Evolutionary conservation across 2,113 vertebrate species (phyloP), one percentile per base, ranked within the genome.

Genomic region (Apaloderma vittatum): DNA sequence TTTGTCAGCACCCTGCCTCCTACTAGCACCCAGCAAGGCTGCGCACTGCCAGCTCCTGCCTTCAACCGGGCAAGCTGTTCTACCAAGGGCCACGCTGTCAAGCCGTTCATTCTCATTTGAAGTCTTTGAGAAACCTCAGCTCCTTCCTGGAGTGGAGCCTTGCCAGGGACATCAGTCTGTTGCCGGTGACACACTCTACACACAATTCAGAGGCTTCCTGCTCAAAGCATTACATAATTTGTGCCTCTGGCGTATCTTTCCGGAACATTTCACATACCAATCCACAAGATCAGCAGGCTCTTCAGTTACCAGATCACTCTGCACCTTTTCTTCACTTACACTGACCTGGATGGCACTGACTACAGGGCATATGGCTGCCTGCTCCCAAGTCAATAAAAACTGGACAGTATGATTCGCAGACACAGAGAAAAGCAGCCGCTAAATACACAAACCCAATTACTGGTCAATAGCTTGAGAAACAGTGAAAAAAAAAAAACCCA

Each of bases 121-220:
- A 87, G 61, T 72, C 71, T 65, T 74, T 26, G 83, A 88, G 86
- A 86, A 93, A 91, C 48, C 82, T 89, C 86, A 89, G 88, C 92
- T 96, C 79, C 86, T 95, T 97, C 97, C 97, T 96, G 92, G 55
- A 63, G 68, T 81, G 96, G 61, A 96, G 61, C n/a, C 29, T 22
- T 95, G 96, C 96, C 96, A 96, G 79, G 94, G 94, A 95, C 88
- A 93, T 68, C 80, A 74, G 94, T 67, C 96, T 96, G 92, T 75
- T 80, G 79, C 91, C 74, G 68, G 88, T 86, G 96, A 92, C 94
- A 95, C 37, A 43, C 68, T 71, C 86, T 75, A 73, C 61, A 81
- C 65, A 78, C 55, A 57, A 65, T 80, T 89, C 4, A 0, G 86
- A 86, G 68, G 72, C 94, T 95, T 97, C 92, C 97, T 95, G 93